Conservation (phyloP, 2,113 vertebrate species). For the Pholis gunnellus region DNA sequence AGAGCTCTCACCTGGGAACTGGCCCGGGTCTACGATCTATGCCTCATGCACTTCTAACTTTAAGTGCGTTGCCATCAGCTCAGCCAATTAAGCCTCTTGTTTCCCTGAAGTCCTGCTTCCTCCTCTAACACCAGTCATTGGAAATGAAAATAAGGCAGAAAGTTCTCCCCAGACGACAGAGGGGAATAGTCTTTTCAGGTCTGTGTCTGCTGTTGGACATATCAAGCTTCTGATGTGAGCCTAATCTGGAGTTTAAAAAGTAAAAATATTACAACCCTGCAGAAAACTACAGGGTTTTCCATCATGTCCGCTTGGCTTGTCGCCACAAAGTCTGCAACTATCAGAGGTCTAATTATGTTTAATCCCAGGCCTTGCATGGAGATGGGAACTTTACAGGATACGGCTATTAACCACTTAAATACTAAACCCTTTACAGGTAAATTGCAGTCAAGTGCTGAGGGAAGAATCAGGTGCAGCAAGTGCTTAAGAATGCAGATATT, state of each 20-base stretch:
- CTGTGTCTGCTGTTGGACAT: slow-evolving; percentile 41
- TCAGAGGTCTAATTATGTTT: slow-evolving; percentile 57
- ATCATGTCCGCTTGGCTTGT: slow-evolving; percentile 16
- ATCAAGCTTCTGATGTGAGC: slow-evolving; percentile 43
- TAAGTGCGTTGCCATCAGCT: slow-evolving; percentile 79
- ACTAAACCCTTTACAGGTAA: slow-evolving; percentile 53
- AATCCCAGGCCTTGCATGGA: slow-evolving; percentile 37
- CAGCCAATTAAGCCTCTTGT: slow-evolving; percentile 82
- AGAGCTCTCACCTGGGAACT: slow-evolving; percentile 80
- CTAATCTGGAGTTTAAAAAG: slow-evolving; percentile 52
- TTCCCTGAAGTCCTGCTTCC: slow-evolving; percentile 62
- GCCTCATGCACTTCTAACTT: slow-evolving; percentile 81
- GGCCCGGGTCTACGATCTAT: slow-evolving; percentile 77
- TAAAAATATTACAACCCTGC: slow-evolving; percentile 30
- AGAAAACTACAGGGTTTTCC: slow-evolving; percentile 31
- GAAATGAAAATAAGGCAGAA: slow-evolving; percentile 73
- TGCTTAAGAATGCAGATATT: slow-evolving; percentile 33
- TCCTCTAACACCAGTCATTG: slow-evolving; percentile 64
- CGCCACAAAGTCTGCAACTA: slow-evolving; percentile 24
- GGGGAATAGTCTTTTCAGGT: slow-evolving; percentile 37
- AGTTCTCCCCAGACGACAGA: slow-evolving; percentile 47
- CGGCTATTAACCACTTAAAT: slow-evolving; percentile 58
- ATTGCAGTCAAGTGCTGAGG: slow-evolving; percentile 56
- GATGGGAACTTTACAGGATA: slow-evolving; percentile 41
- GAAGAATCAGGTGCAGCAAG: slow-evolving; percentile 23